Percentiles rank a stretch among this genome's conserved stretches.
Conservation (phyloP, 2,797 vertebrate genomes). For the Dallia pectoralis region DNA sequence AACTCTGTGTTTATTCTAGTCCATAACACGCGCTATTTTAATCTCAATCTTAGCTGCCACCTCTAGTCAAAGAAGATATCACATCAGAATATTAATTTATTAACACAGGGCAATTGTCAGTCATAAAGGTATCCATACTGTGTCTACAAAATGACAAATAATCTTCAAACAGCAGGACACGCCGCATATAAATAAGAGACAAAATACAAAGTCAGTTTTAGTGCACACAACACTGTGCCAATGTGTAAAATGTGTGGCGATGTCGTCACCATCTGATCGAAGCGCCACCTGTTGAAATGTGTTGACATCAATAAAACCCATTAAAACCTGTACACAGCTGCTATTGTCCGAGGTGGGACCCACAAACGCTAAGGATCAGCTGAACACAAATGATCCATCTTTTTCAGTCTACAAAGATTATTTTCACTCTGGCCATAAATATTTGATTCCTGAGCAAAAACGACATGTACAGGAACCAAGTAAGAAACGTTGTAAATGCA, state of each 20-base stretch:
- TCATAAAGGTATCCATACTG: slow-evolving; percentile 30
- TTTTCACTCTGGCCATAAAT: slow-evolving; percentile 42
- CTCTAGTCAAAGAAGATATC: slow-evolving; percentile 9
- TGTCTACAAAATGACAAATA: slow-evolving; percentile 22
- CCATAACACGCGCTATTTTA: background rate
- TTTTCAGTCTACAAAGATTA: background rate
- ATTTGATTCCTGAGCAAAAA: slow-evolving; percentile 65
- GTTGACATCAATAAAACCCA: slow-evolving; percentile 36
- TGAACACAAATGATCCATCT: slow-evolving; percentile 22
- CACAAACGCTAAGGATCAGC: slow-evolving; percentile 26
- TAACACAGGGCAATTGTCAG: slow-evolving; percentile 44
- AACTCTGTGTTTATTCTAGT: background rate
- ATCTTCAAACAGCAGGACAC: slow-evolving; percentile 41
- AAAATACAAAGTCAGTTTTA: slow-evolving; percentile 26
- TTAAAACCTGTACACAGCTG: slow-evolving; percentile 50
- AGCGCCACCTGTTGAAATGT: slow-evolving; percentile 29
- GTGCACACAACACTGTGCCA: slow-evolving; percentile 20
- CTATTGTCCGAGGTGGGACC: slow-evolving; percentile 9
- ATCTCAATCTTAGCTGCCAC: background rate
- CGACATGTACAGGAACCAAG: slow-evolving; percentile 25
- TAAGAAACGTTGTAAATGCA: slow-evolving; percentile 28
- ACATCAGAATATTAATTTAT: slow-evolving; percentile 59
- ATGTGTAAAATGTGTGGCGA: slow-evolving; percentile 23
- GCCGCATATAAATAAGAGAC: slow-evolving; percentile 42
- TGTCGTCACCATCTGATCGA: slow-evolving; percentile 15